Conservation (phyloP, 2,797 vertebrate genomes). For the Rhynchotus rufescens region DNA sequence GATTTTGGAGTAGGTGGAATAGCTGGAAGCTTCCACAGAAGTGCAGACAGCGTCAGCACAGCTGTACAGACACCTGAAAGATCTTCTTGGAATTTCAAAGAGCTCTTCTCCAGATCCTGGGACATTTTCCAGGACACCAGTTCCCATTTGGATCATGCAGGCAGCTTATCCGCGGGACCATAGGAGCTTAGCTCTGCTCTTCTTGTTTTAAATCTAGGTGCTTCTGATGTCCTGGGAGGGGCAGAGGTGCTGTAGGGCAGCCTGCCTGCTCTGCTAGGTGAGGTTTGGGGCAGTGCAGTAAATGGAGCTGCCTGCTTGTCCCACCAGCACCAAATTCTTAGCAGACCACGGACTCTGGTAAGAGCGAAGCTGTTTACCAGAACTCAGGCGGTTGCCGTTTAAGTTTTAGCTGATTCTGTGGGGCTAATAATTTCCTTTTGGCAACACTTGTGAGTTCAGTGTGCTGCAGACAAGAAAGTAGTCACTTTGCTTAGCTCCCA, state of each 20-base stretch:
- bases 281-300: background rate
- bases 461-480: background rate
- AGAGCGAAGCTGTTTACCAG: background rate
- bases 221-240: constrained; percentile 47
- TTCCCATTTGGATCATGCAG: background rate
- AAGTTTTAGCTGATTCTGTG: background rate
- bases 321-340: background rate
- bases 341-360: background rate
- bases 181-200: constrained; percentile 10
- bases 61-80: constrained; percentile 50
- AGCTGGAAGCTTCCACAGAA: constrained; percentile 40
- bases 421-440: background rate
- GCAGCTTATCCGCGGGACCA: constrained; percentile 6
- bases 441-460: background rate
- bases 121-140: background rate
- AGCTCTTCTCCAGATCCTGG: background rate
- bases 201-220: background rate
- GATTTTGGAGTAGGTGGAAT: constrained; percentile 48
- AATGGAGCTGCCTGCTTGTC: background rate
- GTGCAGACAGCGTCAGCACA: constrained; percentile 48
- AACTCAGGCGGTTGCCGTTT: background rate
- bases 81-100: constrained; percentile 38
- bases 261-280: background rate
- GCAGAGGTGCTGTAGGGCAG: constrained; percentile 19
- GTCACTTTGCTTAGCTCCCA: background rate